A percentile compares a stretch with the other conserved stretches of the same genome.
These are phyloP conservation scores for Alosa alosa DNA, from an alignment of 2,113 vertebrate species.

Conservation along the genomic window DNA sequence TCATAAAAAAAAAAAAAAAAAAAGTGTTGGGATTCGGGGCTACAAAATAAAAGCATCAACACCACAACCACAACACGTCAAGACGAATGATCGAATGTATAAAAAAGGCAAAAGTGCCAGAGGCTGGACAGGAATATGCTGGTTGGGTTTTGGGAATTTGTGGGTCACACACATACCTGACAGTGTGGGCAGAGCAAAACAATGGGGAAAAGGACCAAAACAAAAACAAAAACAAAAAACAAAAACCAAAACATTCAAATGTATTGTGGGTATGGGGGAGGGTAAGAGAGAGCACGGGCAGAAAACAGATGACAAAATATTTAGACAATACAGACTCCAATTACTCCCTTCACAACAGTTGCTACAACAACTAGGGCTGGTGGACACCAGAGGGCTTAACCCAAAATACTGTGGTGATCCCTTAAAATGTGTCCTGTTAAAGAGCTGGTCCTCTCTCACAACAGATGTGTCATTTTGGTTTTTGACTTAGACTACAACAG, in stretches of 20 bases:
- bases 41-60: slow-evolving; percentile 57
- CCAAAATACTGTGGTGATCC: not conserved
- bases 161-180: slow-evolving; percentile 60
- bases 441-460: not conserved
- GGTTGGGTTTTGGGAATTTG: slow-evolving; percentile 54
- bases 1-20: not conserved
- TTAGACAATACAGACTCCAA: slow-evolving; percentile 49
- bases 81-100: slow-evolving; percentile 49
- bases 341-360: not conserved
- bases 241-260: not conserved
- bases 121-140: slow-evolving; percentile 52
- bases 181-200: slow-evolving; percentile 68
- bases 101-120: slow-evolving; percentile 58
- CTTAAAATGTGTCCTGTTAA: not conserved
- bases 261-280: slow-evolving; percentile 19
- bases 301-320: slow-evolving; percentile 59
- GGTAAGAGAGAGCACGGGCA: slow-evolving; percentile 10
- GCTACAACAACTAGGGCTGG: not conserved
- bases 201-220: not conserved
- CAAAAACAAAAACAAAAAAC: slow-evolving; percentile 18
- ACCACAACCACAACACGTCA: slow-evolving; percentile 51
- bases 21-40: slow-evolving; percentile 38
- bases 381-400: not conserved
- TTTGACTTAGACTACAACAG: not conserved
- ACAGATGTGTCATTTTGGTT: not conserved